A percentile compares a stretch with the other conserved stretches of the same genome.
Conservation (phyloP, 2,113 vertebrate genomes). For the Labeo catla region DNA sequence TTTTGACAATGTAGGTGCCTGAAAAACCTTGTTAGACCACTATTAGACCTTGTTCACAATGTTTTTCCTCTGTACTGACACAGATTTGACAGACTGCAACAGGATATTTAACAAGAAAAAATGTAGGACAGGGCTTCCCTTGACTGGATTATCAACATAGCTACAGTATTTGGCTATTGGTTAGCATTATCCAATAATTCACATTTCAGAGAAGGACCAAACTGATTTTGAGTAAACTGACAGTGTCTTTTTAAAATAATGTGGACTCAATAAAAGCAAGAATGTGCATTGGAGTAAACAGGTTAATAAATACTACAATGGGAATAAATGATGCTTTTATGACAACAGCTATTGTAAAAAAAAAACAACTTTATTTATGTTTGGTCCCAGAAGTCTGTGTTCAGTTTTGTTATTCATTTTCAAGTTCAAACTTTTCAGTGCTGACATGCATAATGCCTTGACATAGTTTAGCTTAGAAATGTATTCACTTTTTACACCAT, state of each 20-base stretch:
- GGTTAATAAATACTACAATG: background rate
- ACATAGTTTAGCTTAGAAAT: background rate
- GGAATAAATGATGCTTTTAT: background rate
- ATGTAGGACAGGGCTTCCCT: background rate
- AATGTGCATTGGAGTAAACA: background rate
- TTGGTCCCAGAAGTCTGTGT: conserved; percentile 22
- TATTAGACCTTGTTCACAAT: background rate
- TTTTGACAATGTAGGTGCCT: background rate
- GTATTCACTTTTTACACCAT: background rate
- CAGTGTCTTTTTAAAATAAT: background rate
- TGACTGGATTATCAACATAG: background rate
- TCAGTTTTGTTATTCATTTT: conserved; percentile 3
- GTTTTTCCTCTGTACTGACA: background rate
- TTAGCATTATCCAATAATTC: background rate
- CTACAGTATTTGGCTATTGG: background rate
- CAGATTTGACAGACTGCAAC: background rate
- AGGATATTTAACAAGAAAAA: background rate
- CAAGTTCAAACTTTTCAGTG: conserved; percentile 18
- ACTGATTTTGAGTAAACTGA: background rate
- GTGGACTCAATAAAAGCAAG: no score
- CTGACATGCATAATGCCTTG: background rate
- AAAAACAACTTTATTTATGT: background rate
- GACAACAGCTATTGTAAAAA: background rate
- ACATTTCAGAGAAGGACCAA: background rate
- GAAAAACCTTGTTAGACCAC: no score